These are phyloP conservation scores for Lysandra coridon DNA, from an alignment of 2,888 invertebrate genomes.

Conservation along the genomic window DNA sequence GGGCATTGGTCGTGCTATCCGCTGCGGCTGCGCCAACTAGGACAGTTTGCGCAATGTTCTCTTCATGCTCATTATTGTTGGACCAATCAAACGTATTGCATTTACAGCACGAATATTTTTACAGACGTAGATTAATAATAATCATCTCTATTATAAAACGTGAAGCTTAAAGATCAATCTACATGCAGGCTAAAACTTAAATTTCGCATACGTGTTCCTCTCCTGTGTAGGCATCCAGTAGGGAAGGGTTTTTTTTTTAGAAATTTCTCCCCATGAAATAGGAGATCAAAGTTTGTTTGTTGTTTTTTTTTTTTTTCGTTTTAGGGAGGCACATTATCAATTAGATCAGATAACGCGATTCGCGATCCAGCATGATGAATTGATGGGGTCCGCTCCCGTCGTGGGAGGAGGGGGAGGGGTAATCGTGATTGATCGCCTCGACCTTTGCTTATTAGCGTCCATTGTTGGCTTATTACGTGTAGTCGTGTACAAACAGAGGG, in stretches of 20 bases:
- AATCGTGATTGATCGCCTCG: conserved; percentile 11
- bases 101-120: not conserved
- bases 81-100: not conserved
- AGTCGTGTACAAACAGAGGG: not conserved
- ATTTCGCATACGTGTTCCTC: not conserved
- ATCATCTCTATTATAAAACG: not conserved
- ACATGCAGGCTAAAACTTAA: not conserved
- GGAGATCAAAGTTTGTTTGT: not conserved
- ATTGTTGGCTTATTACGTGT: not conserved
- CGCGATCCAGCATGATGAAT: conserved; percentile 2
- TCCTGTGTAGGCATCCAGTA: not conserved
- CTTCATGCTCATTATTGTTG: not conserved
- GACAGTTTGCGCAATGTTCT: conserved; percentile 31
- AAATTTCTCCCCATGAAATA: not conserved
- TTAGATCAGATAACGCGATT: not conserved
- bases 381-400: not conserved
- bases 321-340: not conserved
- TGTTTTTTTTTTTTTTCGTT: not conserved
- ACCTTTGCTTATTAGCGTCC: conserved; percentile 9
- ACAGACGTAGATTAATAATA: not conserved
- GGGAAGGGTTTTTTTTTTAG: not conserved
- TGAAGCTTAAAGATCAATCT: not conserved
- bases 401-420: not conserved
- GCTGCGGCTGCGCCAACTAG: conserved; percentile 29
- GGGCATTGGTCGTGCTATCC: conserved; percentile 55